A percentile compares a stretch with the other conserved stretches of the same genome.
Evolutionary conservation across 1,140 invertebrate genomes (phyloP).

Genomic region (Tribolium madens): DNA sequence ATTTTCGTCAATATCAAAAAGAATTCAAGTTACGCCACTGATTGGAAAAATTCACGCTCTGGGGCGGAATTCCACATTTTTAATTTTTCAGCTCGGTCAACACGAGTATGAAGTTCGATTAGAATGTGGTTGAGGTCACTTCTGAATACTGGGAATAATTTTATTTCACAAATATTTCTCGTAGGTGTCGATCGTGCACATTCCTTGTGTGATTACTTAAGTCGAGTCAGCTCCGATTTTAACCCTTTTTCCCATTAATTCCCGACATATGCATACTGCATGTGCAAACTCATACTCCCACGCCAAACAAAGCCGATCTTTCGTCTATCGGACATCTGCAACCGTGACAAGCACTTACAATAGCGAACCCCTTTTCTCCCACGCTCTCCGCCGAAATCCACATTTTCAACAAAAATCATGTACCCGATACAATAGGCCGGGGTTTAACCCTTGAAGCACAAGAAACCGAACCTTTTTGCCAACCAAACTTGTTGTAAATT

Average conservation of each 20-base stretch:
- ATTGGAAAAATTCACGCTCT: slow-evolving; percentile 24
- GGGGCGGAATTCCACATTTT: slow-evolving; percentile 30
- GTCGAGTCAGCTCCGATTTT: not conserved
- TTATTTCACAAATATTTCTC: slow-evolving; percentile 34
- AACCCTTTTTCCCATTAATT: slow-evolving; percentile 26
- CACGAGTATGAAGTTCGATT: slow-evolving; percentile 9
- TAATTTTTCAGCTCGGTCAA: slow-evolving; percentile 11
- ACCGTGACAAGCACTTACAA: slow-evolving; percentile 40
- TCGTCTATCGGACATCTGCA: slow-evolving; percentile 47
- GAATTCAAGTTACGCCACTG: slow-evolving; percentile 13
- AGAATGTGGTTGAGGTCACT: slow-evolving; percentile 33
- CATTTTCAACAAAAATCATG: slow-evolving; percentile 45
- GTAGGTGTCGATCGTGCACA: slow-evolving; percentile 25
- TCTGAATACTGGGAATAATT: slow-evolving; percentile 28
- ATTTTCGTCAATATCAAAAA: slow-evolving; percentile 23
- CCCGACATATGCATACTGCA: slow-evolving; percentile 28
- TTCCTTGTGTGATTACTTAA: not conserved
- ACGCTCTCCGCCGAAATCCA: slow-evolving; percentile 45
- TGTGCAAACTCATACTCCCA: slow-evolving; percentile 43
- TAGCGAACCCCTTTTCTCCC: slow-evolving; percentile 48
- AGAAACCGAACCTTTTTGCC: not conserved
- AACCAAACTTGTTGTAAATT: not conserved
- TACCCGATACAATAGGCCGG: not conserved
- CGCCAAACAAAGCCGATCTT: slow-evolving; percentile 45
- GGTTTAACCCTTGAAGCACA: not conserved